Conservation (phyloP, 2,888 invertebrate genomes). For the Drosophila rellima region DNA sequence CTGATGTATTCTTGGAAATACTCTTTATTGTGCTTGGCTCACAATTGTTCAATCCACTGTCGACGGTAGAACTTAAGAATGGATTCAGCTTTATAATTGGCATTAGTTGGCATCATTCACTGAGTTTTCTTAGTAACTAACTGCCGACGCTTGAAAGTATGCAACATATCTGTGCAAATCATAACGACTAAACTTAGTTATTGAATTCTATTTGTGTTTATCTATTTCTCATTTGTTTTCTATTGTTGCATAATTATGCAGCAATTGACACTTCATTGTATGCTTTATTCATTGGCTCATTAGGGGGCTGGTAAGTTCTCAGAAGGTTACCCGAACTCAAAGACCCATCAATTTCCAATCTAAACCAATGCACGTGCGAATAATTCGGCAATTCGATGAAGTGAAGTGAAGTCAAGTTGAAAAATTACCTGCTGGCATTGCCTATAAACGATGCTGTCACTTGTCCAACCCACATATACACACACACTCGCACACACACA, state of each 20-base stretch:
- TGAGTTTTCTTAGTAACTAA: neutral
- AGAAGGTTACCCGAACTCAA: conserved; percentile 30
- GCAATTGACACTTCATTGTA: conserved; percentile 45
- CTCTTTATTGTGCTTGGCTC: conserved; percentile 31
- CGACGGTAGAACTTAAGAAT: conserved; percentile 1
- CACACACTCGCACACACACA: conserved; percentile 23
- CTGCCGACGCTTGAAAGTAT: conserved; percentile 53
- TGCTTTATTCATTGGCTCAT: conserved; percentile 12
- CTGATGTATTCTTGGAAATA: conserved; percentile 56
- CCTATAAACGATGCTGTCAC: conserved; percentile 76
- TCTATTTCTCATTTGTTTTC: conserved; percentile 6
- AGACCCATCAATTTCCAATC: conserved; percentile 60
- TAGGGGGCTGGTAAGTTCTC: conserved; percentile 39
- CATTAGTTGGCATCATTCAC: neutral
- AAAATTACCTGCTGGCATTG: conserved; percentile 73
- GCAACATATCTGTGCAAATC: conserved; percentile 35
- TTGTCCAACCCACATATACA: conserved; percentile 56
- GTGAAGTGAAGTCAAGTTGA: conserved; percentile 53
- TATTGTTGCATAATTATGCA: conserved; percentile 53
- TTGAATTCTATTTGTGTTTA: neutral
- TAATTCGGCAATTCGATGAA: conserved; percentile 57
- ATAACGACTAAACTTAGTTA: neutral
- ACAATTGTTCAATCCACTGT: conserved; percentile 30
- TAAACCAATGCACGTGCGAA: conserved; percentile 77
- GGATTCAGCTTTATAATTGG: conserved; percentile 11